Evolutionary conservation across 2,888 invertebrate species (phyloP).

Genomic region (Melinopterus prodromus): DNA sequence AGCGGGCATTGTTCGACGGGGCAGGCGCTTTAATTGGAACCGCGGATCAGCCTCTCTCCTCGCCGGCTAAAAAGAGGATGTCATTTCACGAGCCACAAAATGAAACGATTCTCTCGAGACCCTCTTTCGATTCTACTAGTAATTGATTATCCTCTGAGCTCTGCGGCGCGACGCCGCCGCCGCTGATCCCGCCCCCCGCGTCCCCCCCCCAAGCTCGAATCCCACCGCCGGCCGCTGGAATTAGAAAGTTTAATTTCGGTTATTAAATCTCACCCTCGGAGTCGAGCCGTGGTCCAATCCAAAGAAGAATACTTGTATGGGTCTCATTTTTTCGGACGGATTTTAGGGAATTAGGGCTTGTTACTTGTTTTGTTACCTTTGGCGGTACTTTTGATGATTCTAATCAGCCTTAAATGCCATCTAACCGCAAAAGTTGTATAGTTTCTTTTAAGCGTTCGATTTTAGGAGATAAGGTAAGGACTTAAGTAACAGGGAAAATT

Average conservation of each 20-base stretch:
- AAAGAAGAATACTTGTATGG: not conserved
- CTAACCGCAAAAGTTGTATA: no score
- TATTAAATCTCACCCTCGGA: slow-evolving; percentile 31
- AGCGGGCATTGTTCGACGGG: slow-evolving; percentile 51
- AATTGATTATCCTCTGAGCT: slow-evolving; percentile 38
- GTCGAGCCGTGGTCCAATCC: not conserved
- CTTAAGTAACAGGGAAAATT: no score
- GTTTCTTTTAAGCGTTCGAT: no score
- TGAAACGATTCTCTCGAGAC: slow-evolving; percentile 55
- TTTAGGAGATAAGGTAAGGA: no score
- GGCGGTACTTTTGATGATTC: no score
- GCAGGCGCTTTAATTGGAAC: slow-evolving; percentile 59
- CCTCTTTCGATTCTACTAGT: slow-evolving; percentile 46
- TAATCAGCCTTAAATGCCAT: no score
- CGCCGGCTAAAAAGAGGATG: slow-evolving; percentile 58
- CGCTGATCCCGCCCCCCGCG: not conserved
- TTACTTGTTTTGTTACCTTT: no score
- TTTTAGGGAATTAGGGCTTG: not conserved
- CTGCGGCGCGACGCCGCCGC: slow-evolving; percentile 9
- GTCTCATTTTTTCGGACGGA: not conserved
- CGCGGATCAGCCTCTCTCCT: slow-evolving; percentile 54
- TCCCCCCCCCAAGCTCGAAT: not conserved
- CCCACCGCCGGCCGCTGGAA: slow-evolving; percentile 35
- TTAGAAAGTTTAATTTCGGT: slow-evolving; percentile 39
- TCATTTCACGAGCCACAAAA: slow-evolving; percentile 58